These are phyloP conservation scores for Abscondita cerata DNA, from an alignment of 2,888 invertebrate species.

Conservation along the genomic window DNA sequence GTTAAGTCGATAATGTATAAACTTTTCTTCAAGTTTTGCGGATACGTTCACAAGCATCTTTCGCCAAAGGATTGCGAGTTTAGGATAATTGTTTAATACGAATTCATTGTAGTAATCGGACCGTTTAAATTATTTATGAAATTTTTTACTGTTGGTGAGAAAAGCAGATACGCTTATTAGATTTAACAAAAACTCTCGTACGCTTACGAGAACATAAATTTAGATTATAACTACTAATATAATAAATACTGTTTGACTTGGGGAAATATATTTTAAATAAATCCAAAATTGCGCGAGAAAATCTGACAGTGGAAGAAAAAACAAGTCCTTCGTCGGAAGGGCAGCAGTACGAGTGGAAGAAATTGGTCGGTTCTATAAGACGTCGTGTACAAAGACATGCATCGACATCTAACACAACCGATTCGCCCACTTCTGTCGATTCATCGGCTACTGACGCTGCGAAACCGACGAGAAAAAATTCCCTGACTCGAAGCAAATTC, in stretches of 20 bases:
- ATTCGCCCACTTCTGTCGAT: slow-evolving; percentile 24
- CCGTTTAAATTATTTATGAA: not conserved
- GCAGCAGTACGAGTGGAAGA: slow-evolving; percentile 57
- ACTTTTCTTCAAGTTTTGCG: no score
- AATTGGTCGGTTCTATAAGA: slow-evolving; percentile 59
- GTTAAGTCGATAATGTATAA: no score
- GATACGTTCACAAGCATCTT: slow-evolving; percentile 12
- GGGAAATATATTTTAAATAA: slow-evolving; percentile 52
- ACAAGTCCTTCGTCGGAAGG: slow-evolving; percentile 36
- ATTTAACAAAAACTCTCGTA: slow-evolving; percentile 20
- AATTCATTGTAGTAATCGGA: not conserved
- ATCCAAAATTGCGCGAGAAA: slow-evolving; percentile 54
- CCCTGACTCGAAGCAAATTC: slow-evolving; percentile 54
- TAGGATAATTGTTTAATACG: no score
- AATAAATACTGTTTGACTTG: slow-evolving; percentile 54
- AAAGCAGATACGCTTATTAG: slow-evolving; percentile 36
- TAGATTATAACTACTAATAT: not conserved
- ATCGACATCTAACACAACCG: slow-evolving; percentile 44
- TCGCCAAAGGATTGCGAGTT: slow-evolving; percentile 1
- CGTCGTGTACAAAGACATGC: slow-evolving; percentile 58
- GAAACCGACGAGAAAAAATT: slow-evolving; percentile 54
- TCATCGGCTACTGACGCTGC: slow-evolving; percentile 45
- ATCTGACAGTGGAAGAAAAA: slow-evolving; percentile 53
- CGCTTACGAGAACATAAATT: slow-evolving; percentile 15
- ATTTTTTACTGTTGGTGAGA: slow-evolving; percentile 19